Percentiles rank a stretch among this genome's conserved stretches.
phyloP scores from a whole-genome alignment of 2,113 vertebrate species.

The Neofelis nebulosa region DNA sequence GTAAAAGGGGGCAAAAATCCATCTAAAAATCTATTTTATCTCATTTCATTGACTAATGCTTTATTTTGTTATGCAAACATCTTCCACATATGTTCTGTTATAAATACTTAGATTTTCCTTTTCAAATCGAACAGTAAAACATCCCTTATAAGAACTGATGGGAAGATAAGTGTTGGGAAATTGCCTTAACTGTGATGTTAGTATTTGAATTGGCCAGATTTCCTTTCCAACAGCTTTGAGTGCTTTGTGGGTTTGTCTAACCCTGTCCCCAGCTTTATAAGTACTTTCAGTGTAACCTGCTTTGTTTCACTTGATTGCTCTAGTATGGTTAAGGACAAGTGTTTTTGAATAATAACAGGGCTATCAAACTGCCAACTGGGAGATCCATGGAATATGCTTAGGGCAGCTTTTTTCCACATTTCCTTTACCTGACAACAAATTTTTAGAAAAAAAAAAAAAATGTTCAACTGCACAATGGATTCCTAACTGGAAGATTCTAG shows the following conservation, averaged over 20 bases:
- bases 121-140: not conserved
- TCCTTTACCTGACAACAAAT: not conserved
- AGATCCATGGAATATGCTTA: not conserved
- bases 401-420: slow-evolving; percentile 32
- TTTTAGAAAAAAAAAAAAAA: not conserved
- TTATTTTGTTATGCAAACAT: slow-evolving; percentile 20
- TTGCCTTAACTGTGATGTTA: slow-evolving; percentile 26
- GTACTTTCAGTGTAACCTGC: slow-evolving; percentile 50
- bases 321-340: slow-evolving; percentile 25
- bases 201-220: slow-evolving; percentile 27
- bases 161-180: slow-evolving; percentile 32
- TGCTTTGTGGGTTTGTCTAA: not conserved
- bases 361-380: not conserved
- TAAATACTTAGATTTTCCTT: slow-evolving; percentile 47
- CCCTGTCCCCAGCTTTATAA: slow-evolving; percentile 10
- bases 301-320: slow-evolving; percentile 63
- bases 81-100: not conserved
- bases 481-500: not conserved
- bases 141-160: slow-evolving; percentile 12
- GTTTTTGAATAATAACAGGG: slow-evolving; percentile 39
- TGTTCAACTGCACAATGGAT: not conserved
- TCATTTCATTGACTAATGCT: not conserved
- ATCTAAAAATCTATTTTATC: not conserved
- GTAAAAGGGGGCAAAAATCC: not conserved
- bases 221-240: slow-evolving; percentile 10